A percentile compares a stretch with the other conserved stretches of the same genome.
These are phyloP conservation scores for Leptarthrus brevirostris DNA, from an alignment of 2,888 invertebrate species.

Conservation along the genomic window DNA sequence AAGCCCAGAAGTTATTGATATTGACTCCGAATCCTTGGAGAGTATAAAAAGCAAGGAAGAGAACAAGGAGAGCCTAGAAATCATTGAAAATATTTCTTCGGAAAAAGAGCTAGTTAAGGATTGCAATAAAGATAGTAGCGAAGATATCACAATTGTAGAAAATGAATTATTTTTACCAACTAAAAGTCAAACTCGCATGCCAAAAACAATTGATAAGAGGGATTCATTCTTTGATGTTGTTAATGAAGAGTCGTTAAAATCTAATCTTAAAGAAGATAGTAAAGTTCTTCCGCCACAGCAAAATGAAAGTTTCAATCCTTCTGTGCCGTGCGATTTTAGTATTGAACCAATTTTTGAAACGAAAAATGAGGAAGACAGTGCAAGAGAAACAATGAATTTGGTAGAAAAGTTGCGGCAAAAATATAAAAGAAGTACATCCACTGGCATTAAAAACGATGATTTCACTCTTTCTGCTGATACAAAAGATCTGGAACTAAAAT, in stretches of 20 bases:
- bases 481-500: constrained; percentile 49
- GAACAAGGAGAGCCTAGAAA: constrained; percentile 6
- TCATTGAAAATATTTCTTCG: not conserved
- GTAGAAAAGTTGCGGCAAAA: constrained; percentile 84
- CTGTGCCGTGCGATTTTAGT: constrained; percentile 36
- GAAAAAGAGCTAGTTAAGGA: not conserved
- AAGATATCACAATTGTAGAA: constrained; percentile 18
- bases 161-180: not conserved
- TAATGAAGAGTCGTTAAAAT: constrained; percentile 2
- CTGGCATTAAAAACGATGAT: constrained; percentile 70
- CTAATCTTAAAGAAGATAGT: constrained; percentile 36
- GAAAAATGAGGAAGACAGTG: constrained; percentile 75
- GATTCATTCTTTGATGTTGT: constrained; percentile 23
- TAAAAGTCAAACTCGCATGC: not conserved
- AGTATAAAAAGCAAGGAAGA: constrained; percentile 40
- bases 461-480: constrained; percentile 46
- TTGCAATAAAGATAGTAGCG: constrained; percentile 1
- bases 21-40: constrained; percentile 52
- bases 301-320: constrained; percentile 17
- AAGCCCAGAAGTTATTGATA: constrained; percentile 47
- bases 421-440: constrained; percentile 74
- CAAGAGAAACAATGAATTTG: constrained; percentile 83
- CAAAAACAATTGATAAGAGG: constrained; percentile 2
- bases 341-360: constrained; percentile 49
- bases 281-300: not conserved